These are phyloP conservation scores for Sitta europaea DNA, from an alignment of 2,113 vertebrate species.

Conservation along the genomic window DNA sequence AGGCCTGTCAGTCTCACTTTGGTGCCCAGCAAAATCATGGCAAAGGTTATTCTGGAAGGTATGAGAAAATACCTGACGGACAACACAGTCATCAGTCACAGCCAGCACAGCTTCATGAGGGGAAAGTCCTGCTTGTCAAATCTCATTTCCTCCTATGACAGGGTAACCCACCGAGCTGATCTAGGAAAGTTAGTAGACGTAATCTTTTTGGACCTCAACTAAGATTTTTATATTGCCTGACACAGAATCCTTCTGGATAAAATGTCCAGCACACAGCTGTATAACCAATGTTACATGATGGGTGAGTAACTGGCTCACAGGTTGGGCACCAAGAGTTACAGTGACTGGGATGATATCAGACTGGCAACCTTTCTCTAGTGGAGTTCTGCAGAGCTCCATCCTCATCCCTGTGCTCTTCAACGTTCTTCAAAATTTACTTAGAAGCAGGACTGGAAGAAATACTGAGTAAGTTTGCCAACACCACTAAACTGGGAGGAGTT, in stretches of 20 bases:
- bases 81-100: background rate
- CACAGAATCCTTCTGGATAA: background rate
- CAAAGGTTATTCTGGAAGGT: background rate
- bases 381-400: background rate
- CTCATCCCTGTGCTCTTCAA: background rate
- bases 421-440: background rate
- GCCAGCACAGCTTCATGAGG: rapidly evolving
- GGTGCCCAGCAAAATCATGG: background rate
- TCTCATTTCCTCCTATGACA: background rate
- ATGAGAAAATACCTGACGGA: background rate
- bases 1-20: background rate
- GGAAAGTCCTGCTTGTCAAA: background rate
- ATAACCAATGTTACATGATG: background rate
- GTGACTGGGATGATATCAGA: too few relatives aligned
- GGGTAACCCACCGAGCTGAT: background rate
- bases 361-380: too few relatives aligned
- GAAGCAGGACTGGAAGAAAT: background rate
- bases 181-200: background rate
- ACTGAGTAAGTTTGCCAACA: background rate
- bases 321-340: background rate
- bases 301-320: background rate
- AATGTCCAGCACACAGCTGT: background rate
- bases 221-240: background rate
- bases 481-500: background rate
- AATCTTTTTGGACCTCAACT: background rate